Base-by-base conservation (phyloP, 2,797 vertebrate species). In the Morus bassanus region DNA sequence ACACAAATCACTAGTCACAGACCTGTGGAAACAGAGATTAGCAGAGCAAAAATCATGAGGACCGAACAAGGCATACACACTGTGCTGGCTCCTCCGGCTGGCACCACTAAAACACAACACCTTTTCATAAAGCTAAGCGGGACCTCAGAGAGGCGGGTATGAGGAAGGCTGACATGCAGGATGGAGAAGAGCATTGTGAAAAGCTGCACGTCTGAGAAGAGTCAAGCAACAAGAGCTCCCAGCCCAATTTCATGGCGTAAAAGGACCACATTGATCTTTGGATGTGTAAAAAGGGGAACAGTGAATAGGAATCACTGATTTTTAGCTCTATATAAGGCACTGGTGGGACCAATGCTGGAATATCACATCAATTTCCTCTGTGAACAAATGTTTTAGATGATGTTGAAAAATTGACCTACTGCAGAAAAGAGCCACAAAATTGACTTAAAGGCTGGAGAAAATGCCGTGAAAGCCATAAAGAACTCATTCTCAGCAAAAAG, bases 361-460 rank as follows among this genome's bases (percentile, higher is more conserved):
- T 57, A 96, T 54, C 68, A 56, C 72, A 94, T 89, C 85, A 64
- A 85, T 94, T 88, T 91, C 75, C 48, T 85, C 85, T n/a, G 37
- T 46, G 94, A 96, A 89, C 68, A 63, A 81, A 89, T 91, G 84
- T 88, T 96, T 83, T 59, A 56, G 59, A 79, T 19, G 73, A 91
- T 84, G 61, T 23, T 89, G 94, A 96, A 95, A 95, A 94, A 89
- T 30, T 73, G 93, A 96, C 91, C 88, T 60, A 53, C 30, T 85
- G 64, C 64, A 92, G 81, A 85, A 78, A 33, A 91, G 75, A 95
- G 90, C 72, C 72, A 88, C 75, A 92, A 88, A 94, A 96, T 77
- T 93, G 72, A 92, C 93, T 88, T 91, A 59, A 81, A 92, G 87
- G 35, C 72, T 94, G 81, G 17, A 88, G 82, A 94, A 95, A 97